Evolutionary conservation across 1,140 invertebrate genomes (phyloP).

Genomic region (Drosophila serrata): DNA sequence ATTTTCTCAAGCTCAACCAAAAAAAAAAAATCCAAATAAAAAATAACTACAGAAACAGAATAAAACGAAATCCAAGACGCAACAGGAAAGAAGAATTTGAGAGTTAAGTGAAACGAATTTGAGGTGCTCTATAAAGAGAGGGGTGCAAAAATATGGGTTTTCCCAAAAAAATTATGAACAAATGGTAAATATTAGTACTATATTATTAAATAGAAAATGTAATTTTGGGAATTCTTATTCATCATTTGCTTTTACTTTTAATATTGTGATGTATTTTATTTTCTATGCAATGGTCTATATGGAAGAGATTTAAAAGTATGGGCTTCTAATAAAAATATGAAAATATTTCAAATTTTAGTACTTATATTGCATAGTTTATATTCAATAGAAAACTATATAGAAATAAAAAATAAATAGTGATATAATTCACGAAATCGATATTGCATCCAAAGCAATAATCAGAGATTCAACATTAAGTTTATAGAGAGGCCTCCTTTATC

Average conservation of each 20-base stretch:
- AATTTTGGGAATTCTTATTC: too few species aligned
- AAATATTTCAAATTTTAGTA: too few species aligned
- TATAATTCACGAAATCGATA: not conserved
- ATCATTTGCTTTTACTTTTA: too few species aligned
- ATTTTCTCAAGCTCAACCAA: constrained; percentile 70
- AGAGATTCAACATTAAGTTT: too few species aligned
- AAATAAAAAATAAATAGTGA: not conserved
- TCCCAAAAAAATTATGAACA: not conserved
- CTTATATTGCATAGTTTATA: too few species aligned
- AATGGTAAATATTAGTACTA: too few species aligned
- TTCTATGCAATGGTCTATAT: too few species aligned
- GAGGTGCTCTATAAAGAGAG: constrained; percentile 10
- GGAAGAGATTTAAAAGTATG: too few species aligned
- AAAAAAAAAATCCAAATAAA: constrained; percentile 17
- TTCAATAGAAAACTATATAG: not conserved
- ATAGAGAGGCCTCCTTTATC: too few species aligned
- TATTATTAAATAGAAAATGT: too few species aligned
- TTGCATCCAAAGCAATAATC: not conserved
- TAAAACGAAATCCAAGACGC: constrained; percentile 63
- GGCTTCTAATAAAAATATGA: too few species aligned
- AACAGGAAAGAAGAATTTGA: constrained; percentile 46
- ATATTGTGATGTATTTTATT: too few species aligned
- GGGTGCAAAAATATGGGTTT: not conserved
- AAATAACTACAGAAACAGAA: constrained; percentile 39
- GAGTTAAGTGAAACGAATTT: constrained; percentile 3